Conservation (phyloP, 2,888 invertebrate species). For the Geophilus truncorum region DNA sequence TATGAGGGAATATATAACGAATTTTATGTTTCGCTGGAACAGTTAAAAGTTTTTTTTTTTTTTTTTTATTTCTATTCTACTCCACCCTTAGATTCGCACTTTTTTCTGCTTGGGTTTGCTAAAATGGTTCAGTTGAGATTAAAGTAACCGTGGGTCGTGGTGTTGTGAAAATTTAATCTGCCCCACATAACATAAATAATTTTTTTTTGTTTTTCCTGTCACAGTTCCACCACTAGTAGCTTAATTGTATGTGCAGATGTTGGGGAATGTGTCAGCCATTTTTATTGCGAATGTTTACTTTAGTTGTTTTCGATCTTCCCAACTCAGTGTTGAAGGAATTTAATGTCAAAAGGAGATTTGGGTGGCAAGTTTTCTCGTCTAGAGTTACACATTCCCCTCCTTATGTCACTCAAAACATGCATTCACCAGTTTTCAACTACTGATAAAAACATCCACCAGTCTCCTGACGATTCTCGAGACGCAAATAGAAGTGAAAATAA, state of each 20-base stretch:
- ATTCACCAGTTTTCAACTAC: neutral
- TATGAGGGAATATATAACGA: neutral
- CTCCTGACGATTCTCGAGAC: too few relatives aligned
- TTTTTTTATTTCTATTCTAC: too few relatives aligned
- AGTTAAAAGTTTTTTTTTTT: neutral
- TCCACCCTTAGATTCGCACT: neutral
- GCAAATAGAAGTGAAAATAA: too few relatives aligned
- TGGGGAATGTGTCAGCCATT: neutral
- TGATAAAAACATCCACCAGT: slow-evolving; percentile 2
- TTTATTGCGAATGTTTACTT: neutral
- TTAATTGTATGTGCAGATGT: neutral
- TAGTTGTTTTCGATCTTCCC: neutral
- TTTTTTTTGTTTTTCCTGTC: neutral
- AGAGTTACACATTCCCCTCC: neutral
- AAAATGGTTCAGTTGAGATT: neutral
- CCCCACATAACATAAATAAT: neutral
- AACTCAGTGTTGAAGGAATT: neutral
- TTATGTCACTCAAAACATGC: neutral
- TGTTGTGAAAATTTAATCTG: neutral
- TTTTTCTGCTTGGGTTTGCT: neutral
- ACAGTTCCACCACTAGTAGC: neutral
- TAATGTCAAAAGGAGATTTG: slow-evolving; percentile 1
- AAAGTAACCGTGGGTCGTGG: too few relatives aligned
- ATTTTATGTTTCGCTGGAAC: slow-evolving; percentile 9
- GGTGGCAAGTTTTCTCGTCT: slow-evolving; percentile 5